These are phyloP conservation scores for Pomatorhinus ruficollis DNA, from an alignment of 2,113 vertebrate species.

Conservation along the genomic window DNA sequence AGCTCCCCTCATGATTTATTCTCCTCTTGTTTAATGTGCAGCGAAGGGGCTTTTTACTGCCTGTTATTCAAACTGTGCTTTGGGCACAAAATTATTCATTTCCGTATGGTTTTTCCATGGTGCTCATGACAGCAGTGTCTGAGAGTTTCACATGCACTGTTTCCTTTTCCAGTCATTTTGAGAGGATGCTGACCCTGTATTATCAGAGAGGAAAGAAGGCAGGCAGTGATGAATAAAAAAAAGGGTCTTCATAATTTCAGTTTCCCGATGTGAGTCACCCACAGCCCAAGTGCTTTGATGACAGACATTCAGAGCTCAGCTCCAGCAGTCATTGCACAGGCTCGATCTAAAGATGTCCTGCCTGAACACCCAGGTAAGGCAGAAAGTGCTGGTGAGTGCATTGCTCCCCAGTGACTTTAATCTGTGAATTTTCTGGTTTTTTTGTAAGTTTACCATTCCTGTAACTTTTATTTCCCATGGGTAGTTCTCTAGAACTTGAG, in stretches of 20 bases:
- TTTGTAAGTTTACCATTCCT: neutral
- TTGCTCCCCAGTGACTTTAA: neutral
- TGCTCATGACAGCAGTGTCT: neutral
- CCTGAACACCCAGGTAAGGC: neutral
- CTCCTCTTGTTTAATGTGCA: constrained; percentile 5
- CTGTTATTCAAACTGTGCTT: constrained; percentile 36
- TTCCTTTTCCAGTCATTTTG: neutral
- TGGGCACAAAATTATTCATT: constrained; percentile 46
- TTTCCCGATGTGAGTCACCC: neutral
- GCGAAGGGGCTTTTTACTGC: constrained; percentile 2
- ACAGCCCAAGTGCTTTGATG: neutral
- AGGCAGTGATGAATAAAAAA: neutral
- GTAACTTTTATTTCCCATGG: neutral
- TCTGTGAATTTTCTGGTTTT: neutral
- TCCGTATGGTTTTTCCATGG: constrained; percentile 6
- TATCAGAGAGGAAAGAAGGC: neutral
- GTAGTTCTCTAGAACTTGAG: neutral
- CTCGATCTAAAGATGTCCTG: neutral
- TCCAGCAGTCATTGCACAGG: neutral
- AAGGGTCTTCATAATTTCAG: neutral
- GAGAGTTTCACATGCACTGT: neutral
- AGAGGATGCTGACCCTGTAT: neutral
- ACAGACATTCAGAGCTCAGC: neutral
- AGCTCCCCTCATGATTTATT: constrained; percentile 37
- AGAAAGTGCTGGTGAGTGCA: neutral